These are phyloP conservation scores for Anhinga anhinga DNA, from an alignment of 2,113 vertebrate species.

Conservation along the genomic window DNA sequence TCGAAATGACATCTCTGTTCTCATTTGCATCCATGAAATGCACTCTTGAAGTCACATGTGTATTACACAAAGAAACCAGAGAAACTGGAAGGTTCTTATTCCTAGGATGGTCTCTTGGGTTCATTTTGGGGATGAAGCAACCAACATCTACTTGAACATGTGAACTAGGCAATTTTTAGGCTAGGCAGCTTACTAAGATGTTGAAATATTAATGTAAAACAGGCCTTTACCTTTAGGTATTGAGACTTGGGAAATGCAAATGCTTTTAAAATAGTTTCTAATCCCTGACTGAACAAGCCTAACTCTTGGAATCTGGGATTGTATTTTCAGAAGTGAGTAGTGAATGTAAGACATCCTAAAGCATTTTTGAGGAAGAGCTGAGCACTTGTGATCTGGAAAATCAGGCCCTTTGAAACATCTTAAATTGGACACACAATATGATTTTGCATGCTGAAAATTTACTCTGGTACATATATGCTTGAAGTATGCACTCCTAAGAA, in stretches of 20 bases:
- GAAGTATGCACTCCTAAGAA: neutral
- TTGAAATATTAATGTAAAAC: neutral
- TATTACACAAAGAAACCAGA: neutral
- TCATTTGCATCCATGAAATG: neutral
- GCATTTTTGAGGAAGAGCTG: neutral
- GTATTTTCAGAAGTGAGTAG: neutral
- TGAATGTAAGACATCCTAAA: neutral
- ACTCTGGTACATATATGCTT: neutral
- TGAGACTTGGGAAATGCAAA: neutral
- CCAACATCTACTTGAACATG: neutral
- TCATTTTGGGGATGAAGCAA: neutral
- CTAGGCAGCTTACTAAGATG: neutral
- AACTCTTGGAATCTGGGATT: neutral
- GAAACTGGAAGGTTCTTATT: neutral
- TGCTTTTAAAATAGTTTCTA: neutral
- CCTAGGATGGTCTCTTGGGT: neutral
- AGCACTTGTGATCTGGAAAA: neutral
- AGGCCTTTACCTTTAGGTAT: neutral
- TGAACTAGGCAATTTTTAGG: neutral
- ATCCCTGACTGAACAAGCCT: neutral
- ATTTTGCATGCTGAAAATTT: neutral
- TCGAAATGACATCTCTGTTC: neutral
- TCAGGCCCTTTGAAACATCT: neutral
- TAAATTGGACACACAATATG: neutral
- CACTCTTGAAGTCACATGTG: rapidly evolving